Conservation (phyloP, 2,113 vertebrate species). For the Engystomops pustulosus region DNA sequence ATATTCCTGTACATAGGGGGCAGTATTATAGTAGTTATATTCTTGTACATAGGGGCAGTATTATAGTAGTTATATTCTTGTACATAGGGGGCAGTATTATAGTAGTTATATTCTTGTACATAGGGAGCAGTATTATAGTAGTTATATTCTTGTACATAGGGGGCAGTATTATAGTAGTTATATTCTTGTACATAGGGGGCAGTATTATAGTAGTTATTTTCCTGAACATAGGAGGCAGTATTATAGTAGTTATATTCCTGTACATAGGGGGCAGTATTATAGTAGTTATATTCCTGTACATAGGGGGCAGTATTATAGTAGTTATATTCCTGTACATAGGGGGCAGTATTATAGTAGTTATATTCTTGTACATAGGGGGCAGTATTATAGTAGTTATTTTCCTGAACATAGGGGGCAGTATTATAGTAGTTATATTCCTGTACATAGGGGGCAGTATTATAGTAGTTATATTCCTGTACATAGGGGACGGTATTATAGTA, state of each 20-base stretch:
- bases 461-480: slow-evolving; percentile 12
- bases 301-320: too few relatives aligned
- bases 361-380: slow-evolving; percentile 4
- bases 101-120: slow-evolving; percentile 12
- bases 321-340: too few relatives aligned
- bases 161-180: slow-evolving; percentile 15
- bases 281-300: too few relatives aligned
- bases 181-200: background rate
- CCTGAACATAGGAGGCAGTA: too few relatives aligned
- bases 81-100: slow-evolving; percentile 10
- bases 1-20: background rate
- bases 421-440: slow-evolving; percentile 14
- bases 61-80: slow-evolving; percentile 19
- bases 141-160: too few relatives aligned
- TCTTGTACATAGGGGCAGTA: slow-evolving; percentile 10
- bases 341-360: slow-evolving; percentile 22
- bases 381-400: slow-evolving; percentile 16
- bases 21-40: slow-evolving; percentile 14
- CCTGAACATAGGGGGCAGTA: background rate
- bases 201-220: too few relatives aligned
- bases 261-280: too few relatives aligned
- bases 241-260: too few relatives aligned
- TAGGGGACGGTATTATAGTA: slow-evolving; percentile 8
- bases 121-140: slow-evolving; percentile 1
- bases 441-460: slow-evolving; percentile 7